These are phyloP conservation scores for Porites divaricata DNA, from an alignment of 92 coral and sea anemone species.

Conservation along the genomic window DNA sequence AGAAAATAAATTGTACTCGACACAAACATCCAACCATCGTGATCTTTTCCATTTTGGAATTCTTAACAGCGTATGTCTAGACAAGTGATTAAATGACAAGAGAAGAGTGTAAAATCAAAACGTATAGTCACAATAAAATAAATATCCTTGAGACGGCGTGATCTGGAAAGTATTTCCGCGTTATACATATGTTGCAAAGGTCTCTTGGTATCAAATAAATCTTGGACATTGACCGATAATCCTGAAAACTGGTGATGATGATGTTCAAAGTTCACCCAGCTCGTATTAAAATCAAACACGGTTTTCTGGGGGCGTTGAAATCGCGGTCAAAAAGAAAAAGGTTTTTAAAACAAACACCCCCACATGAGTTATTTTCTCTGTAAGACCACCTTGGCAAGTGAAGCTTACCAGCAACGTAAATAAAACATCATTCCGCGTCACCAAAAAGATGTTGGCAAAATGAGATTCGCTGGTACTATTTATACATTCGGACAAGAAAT, in stretches of 20 bases:
- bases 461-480: no score
- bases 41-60: background rate
- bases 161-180: background rate
- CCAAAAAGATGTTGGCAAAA: no score
- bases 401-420: no score
- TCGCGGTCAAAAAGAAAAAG: background rate
- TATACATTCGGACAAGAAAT: no score
- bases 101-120: background rate
- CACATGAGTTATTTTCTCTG: no score
- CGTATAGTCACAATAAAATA: background rate
- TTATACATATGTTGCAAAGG: no score
- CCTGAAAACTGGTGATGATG: background rate
- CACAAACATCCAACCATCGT: no score
- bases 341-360: no score
- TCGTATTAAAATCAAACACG: background rate
- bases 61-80: background rate
- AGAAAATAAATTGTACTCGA: no score
- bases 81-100: background rate
- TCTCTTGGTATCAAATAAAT: no score
- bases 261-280: background rate
- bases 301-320: background rate
- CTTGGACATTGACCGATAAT: background rate
- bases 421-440: no score
- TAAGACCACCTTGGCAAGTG: no score
- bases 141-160: background rate